These are phyloP conservation scores for Anolis apletophallus DNA, from an alignment of 2,797 vertebrate species.

Conservation along the genomic window DNA sequence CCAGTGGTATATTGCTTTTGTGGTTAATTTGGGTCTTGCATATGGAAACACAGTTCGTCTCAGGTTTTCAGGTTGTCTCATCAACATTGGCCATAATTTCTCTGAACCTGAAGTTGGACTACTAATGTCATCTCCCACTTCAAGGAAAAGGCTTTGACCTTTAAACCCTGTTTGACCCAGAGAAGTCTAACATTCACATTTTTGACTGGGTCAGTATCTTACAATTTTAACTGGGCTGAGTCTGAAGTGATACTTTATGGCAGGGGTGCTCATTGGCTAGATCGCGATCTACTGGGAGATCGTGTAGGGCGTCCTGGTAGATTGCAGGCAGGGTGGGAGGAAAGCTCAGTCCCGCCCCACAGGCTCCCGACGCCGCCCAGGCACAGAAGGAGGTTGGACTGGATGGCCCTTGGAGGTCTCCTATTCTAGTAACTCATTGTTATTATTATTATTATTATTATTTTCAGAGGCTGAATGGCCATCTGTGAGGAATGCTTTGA, in stretches of 20 bases:
- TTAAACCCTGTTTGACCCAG: background rate
- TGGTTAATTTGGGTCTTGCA: background rate
- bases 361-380: no score
- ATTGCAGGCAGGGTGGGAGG: no score
- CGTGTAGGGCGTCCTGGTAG: no score
- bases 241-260: background rate
- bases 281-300: no score
- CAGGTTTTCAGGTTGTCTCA: background rate
- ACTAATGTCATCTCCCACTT: background rate
- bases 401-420: no score
- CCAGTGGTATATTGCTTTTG: background rate
- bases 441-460: no score
- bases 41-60: background rate
- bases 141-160: slow-evolving; percentile 1
- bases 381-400: no score
- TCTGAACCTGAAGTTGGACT: background rate
- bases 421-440: no score
- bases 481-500: no score
- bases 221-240: background rate
- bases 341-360: no score
- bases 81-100: background rate
- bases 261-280: no score
- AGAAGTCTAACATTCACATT: background rate
- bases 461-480: no score
- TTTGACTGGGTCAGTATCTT: background rate